Evolutionary conservation across 2,113 vertebrate species (phyloP).

Genomic region (Phalacrocorax brasilianus): DNA sequence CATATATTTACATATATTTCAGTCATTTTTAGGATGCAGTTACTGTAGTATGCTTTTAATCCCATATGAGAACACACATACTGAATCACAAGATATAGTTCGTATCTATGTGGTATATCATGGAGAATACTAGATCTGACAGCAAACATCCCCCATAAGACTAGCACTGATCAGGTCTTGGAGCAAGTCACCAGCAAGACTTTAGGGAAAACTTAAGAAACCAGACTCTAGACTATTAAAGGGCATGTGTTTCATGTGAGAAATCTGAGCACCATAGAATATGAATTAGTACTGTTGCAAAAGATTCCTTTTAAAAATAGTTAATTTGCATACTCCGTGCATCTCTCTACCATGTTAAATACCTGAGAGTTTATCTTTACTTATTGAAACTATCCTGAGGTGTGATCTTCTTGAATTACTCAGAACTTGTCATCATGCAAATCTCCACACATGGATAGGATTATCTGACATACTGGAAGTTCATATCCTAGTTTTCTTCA

Average conservation of each 20-base stretch:
- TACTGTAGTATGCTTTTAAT: not conserved
- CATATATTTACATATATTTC: not conserved
- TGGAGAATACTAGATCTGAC: not conserved
- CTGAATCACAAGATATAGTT: not conserved
- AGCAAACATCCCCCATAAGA: not conserved
- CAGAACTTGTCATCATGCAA: not conserved
- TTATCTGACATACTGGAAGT: not conserved
- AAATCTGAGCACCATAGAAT: not conserved
- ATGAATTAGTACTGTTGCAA: not conserved
- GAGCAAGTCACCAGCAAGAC: not conserved
- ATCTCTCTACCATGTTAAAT: not conserved
- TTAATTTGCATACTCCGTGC: not conserved
- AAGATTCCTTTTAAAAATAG: not conserved
- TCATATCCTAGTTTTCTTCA: not conserved
- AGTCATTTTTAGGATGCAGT: not conserved
- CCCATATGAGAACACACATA: not conserved
- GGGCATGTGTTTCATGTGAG: not conserved
- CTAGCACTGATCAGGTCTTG: not conserved
- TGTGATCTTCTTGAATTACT: not conserved
- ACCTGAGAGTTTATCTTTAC: not conserved
- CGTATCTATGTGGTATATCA: not conserved
- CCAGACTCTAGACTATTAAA: not conserved
- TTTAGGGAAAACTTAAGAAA: not conserved
- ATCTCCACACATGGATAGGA: not conserved
- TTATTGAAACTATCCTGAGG: not conserved